phyloP scores from a whole-genome alignment of 2,797 vertebrate genomes.

The Kryptopterus vitreolus region DNA sequence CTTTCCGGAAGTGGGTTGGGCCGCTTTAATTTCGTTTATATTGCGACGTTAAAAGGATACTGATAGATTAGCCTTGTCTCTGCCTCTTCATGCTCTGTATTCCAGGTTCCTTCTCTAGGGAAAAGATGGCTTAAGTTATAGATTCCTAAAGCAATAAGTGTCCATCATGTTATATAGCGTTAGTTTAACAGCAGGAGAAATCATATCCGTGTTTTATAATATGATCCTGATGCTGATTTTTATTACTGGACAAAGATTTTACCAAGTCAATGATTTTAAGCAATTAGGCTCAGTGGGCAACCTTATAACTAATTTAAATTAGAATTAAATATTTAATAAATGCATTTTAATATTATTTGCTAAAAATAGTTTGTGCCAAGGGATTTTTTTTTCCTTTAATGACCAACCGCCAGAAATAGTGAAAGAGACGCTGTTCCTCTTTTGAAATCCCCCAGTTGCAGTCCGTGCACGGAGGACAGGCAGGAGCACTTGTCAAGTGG shows the following conservation, averaged over 20 bases:
- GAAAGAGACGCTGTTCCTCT: background rate
- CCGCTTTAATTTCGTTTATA: background rate
- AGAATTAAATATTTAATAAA: no score
- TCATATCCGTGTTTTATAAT: background rate
- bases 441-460: constrained; percentile 17
- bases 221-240: no score
- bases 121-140: background rate
- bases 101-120: background rate
- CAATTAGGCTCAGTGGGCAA: background rate
- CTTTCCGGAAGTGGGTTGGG: constrained; percentile 11
- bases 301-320: background rate
- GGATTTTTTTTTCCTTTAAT: background rate
- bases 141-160: background rate
- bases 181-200: background rate
- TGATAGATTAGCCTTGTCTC: background rate
- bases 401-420: background rate
- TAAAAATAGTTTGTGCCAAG: background rate
- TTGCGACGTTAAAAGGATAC: background rate
- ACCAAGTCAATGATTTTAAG: background rate
- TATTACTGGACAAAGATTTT: background rate
- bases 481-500: background rate
- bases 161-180: background rate
- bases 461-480: constrained; percentile 2
- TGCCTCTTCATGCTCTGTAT: background rate
- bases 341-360: background rate